Base-by-base conservation (phyloP, 1,140 invertebrate species). In the Microplitis demolitor region DNA sequence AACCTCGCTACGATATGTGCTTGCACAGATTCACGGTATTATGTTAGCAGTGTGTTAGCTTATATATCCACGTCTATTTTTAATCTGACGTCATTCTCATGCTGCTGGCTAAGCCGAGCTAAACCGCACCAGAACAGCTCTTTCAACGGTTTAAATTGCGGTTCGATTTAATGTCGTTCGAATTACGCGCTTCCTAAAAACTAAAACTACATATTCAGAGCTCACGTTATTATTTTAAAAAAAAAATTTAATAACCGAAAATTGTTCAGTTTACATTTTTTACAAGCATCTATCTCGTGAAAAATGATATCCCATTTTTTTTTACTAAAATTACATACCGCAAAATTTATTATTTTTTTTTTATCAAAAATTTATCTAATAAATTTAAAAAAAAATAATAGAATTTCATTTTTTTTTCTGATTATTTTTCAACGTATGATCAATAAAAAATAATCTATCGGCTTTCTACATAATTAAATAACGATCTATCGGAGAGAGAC, bases 1-100 rank as follows among this genome's bases (percentile, higher is more conserved):
- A 69, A 71, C 71, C 58, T 74, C 71, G 76, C 50, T 16, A 51
- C 69, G 53, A 54, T 54, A 58, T 56, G 39, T 45, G 24, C 77
- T 78, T n/a, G 13, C 80, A 79, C 81, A 31, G 63, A 51, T 76
- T 76, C 76, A 61, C 72, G 45, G 68, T 75, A 6, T 24, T 35
- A 34, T 34, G 13, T 62, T 71, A 50, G 34, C 14, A 56, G 39
- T 24, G 5, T 56, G 53, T 16, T 13, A 16, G 16, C 34, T 14
- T 33, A 31, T 35, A 62, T 33, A 34, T n/a, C 14, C 5, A 31
- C 6, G 11, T 66, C 63, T 66, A 66, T 66, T 66, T 66, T 66
- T 66, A 66, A 66, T 37, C 24, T 13, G 50, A 66, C 63, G 63
- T 66, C 63, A 66, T 39, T 66, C 62, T 45, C 6, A 9, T 11